Evolutionary conservation across 2,797 vertebrate species (phyloP), one percentile per base, ranked within the genome.

Genomic region (Arctocebus calabarensis): DNA sequence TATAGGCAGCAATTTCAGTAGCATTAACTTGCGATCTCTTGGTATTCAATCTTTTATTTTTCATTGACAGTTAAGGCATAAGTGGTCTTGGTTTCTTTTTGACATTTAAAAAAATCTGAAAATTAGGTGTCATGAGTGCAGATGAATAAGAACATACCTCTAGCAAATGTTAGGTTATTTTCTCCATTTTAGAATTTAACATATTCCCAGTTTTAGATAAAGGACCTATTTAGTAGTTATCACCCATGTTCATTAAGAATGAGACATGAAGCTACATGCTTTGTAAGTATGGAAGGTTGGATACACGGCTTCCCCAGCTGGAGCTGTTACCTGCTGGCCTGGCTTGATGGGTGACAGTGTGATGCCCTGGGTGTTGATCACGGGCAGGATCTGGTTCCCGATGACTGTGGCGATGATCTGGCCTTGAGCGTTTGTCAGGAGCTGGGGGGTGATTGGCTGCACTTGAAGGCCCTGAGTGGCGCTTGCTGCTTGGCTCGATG

Each of bases 321-420:
- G 88, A 84, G 29, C 11, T 25, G 57, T 98, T 99, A 99, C 99
- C 99, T 99, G 99, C 98, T 99, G 99, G 98, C 99, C 99, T 78
- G 99, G 99, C 98, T 99, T 99, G 98, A 99, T 99, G 88, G 99
- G 99, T 5, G 99, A 99, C 64, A 99, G 99, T 14, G 99, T 99
- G 98, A 99, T 99, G 98, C 99, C 99, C 99, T 99, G 99, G 98
- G 99, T 99, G 98, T 99, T 99, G 99, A 99, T 99, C 98, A 99
- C 99, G 83, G 99, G 99, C 96, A 99, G 99, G 98, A 99, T 99
- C 98, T 99, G 99, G 98, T 99, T 99, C 98, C 99, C 99, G 95
- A 99, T 99, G 98, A 99, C 99, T 0, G 99, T 99, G 98, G 99
- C 99, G 97, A 99, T 99, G 98, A 99, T 99, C 99, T 99, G 99